phyloP scores from a whole-genome alignment of 2,888 invertebrate species.

The Cheiracanthium punctorium region DNA sequence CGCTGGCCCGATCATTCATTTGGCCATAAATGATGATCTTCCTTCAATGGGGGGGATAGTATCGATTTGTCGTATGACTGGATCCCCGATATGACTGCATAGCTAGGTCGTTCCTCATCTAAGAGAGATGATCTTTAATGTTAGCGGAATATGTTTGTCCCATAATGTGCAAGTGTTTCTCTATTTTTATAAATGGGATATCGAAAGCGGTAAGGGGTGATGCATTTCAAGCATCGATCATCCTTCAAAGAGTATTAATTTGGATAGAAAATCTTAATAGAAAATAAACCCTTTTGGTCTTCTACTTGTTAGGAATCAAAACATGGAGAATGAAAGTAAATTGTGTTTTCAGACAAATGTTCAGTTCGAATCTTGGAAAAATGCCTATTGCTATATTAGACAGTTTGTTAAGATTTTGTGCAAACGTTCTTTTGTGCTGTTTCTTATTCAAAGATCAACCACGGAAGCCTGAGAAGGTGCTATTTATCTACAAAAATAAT shows the following conservation, averaged over 20 bases:
- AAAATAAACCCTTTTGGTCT: background rate
- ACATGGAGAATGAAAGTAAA: too few species aligned
- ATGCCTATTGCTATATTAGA: too few species aligned
- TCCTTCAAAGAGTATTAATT: background rate
- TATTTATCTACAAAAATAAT: too few species aligned
- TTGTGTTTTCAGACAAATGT: background rate
- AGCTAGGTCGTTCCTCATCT: conserved; percentile 7
- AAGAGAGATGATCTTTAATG: background rate
- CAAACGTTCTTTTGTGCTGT: too few species aligned
- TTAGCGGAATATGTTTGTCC: background rate
- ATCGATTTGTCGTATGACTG: conserved; percentile 3
- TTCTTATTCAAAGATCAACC: too few species aligned
- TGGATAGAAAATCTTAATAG: background rate
- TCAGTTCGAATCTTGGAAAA: too few species aligned
- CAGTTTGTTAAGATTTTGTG: too few species aligned
- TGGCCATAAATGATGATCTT: background rate
- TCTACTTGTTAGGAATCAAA: too few species aligned
- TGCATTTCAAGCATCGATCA: background rate
- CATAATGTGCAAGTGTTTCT: background rate
- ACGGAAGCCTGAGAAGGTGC: too few species aligned
- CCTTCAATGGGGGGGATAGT: background rate
- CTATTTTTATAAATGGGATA: conserved; percentile 1
- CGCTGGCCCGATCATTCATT: background rate
- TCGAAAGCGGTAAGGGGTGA: background rate
- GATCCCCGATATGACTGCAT: background rate